Conservation (phyloP, 2,797 vertebrate species). For the Dromococcyx pavoninus region DNA sequence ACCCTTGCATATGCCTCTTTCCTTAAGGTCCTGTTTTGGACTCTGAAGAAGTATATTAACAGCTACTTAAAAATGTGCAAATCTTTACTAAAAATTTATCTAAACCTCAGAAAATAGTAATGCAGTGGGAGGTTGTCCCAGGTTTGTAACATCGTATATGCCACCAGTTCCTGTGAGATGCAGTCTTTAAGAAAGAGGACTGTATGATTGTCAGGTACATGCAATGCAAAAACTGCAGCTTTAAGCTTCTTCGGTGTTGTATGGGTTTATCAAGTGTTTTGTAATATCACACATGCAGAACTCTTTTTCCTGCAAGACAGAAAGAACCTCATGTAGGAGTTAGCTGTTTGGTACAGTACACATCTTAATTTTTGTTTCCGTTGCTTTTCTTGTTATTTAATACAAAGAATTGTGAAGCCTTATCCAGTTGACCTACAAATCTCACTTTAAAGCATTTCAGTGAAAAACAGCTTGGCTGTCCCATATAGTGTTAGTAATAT, state of each 20-base stretch:
- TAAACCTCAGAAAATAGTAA: background rate
- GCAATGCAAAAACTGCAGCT: background rate
- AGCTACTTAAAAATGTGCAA: background rate
- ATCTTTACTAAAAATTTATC: background rate
- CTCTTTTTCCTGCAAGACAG: background rate
- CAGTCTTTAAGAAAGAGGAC: too few species aligned
- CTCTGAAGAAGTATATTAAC: background rate
- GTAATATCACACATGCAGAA: background rate
- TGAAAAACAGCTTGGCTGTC: background rate
- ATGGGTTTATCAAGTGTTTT: background rate
- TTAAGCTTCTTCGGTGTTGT: background rate
- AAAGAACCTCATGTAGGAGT: background rate
- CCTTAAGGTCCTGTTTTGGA: background rate
- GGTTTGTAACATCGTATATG: background rate
- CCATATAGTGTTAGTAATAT: constrained; percentile 20
- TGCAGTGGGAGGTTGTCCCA: too few species aligned
- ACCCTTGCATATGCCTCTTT: background rate
- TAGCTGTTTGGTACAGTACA: background rate
- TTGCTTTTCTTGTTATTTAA: constrained; percentile 41
- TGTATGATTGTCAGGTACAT: too few species aligned
- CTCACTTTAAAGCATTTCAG: constrained; percentile 25
- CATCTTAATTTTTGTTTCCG: constrained; percentile 15
- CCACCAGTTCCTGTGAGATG: too few species aligned
- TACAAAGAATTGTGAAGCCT: background rate
- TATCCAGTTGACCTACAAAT: background rate